phyloP scores from a whole-genome alignment of 2,888 invertebrate species.

The Pterostichus niger region DNA sequence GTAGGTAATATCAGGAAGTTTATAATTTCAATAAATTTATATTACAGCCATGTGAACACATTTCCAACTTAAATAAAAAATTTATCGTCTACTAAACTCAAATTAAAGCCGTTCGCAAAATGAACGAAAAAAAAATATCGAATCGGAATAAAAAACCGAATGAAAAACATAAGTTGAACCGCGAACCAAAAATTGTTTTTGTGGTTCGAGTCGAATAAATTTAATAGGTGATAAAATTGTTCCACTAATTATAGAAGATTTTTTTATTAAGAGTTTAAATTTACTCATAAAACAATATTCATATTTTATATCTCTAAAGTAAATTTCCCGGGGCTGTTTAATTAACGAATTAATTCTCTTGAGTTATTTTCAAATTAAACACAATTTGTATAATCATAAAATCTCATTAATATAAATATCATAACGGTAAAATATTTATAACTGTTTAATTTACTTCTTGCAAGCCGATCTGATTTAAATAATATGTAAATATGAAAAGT shows the following conservation, averaged over 20 bases:
- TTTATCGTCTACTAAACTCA: too few species aligned
- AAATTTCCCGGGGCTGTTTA: background rate
- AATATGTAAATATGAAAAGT: too few species aligned
- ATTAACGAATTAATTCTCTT: background rate
- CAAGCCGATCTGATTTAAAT: background rate
- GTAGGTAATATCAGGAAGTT: too few species aligned
- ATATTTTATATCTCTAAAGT: background rate
- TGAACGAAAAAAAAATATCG: too few species aligned
- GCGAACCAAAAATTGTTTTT: too few species aligned
- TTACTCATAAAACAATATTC: background rate
- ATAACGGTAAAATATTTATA: background rate
- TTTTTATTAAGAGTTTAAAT: background rate
- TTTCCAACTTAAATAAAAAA: too few species aligned
- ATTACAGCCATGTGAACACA: too few species aligned
- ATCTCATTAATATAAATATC: slow-evolving; percentile 3
- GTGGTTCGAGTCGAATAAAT: background rate
- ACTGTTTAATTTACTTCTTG: background rate
- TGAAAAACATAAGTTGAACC: too few species aligned
- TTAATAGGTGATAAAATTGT: background rate
- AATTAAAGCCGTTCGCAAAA: too few species aligned
- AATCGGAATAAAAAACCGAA: too few species aligned
- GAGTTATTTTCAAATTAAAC: too few species aligned
- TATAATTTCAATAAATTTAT: background rate
- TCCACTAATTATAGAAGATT: background rate
- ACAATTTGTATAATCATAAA: background rate